phyloP scores from a whole-genome alignment of 2,797 vertebrate genomes.

The Sebastes matsubarae region DNA sequence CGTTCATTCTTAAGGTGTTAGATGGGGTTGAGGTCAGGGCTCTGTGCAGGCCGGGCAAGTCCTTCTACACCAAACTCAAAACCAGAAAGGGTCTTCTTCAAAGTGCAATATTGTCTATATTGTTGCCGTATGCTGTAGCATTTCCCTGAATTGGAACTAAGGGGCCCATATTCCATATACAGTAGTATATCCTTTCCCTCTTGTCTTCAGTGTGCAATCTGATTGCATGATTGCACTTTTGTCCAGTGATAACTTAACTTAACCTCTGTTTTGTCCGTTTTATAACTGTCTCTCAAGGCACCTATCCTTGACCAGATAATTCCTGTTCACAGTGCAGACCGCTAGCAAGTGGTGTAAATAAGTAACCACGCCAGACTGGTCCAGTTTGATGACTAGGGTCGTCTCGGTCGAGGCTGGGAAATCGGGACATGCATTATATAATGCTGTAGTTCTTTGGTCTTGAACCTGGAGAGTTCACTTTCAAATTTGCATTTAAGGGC shows the following conservation, averaged over 20 bases:
- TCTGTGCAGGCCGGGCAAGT: neutral
- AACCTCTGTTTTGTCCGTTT: neutral
- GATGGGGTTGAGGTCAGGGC: neutral
- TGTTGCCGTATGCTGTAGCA: neutral
- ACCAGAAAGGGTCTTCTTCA: neutral
- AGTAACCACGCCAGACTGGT: conserved; percentile 25
- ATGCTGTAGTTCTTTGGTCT: neutral
- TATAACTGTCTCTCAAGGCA: neutral
- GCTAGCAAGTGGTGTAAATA: conserved; percentile 39
- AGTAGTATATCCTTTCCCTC: neutral
- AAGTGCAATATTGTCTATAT: neutral
- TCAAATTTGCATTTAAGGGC: neutral
- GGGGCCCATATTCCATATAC: neutral
- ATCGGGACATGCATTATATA: neutral
- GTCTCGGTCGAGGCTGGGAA: neutral
- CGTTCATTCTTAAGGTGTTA: too few species aligned
- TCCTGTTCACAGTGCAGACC: conserved; percentile 2
- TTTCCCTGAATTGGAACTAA: neutral
- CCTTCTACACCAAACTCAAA: neutral
- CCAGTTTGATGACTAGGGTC: neutral
- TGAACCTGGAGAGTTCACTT: neutral
- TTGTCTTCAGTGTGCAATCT: neutral
- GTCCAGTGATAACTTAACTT: neutral
- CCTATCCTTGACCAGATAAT: conserved; percentile 10
- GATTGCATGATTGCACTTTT: neutral